phyloP scores from a whole-genome alignment of 2,888 invertebrate genomes.

The Stomorhina lunata region DNA sequence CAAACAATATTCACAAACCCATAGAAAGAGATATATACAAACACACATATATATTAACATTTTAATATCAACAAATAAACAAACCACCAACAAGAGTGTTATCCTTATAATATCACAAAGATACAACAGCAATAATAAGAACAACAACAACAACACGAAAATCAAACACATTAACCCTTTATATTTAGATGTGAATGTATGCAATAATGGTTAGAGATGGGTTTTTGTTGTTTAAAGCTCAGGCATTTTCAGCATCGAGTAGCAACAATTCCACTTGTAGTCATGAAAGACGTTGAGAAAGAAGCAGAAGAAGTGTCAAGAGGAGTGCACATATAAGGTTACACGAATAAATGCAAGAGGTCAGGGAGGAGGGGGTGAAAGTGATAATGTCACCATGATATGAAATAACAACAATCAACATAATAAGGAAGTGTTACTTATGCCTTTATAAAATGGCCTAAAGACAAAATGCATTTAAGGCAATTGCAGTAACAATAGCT shows the following conservation, averaged over 20 bases:
- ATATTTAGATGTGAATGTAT: conserved; percentile 24
- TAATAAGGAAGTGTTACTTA: conserved; percentile 63
- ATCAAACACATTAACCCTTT: conserved; percentile 56
- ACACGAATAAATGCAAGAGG: not conserved
- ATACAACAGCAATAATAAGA: conserved; percentile 34
- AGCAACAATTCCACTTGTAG: conserved; percentile 8
- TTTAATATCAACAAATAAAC: conserved; percentile 23
- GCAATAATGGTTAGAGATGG: not conserved
- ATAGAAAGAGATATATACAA: not conserved
- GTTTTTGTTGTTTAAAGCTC: not conserved
- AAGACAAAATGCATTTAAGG: conserved; percentile 57
- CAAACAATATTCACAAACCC: conserved; percentile 40
- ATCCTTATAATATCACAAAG: conserved; percentile 30
- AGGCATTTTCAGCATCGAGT: conserved; percentile 24
- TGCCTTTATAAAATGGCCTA: conserved; percentile 62
- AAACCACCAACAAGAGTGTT: conserved; percentile 26
- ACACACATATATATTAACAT: not conserved
- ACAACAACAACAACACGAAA: no score
- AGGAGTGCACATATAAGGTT: not conserved
- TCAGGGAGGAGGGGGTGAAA: not conserved
- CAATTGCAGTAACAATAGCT: conserved; percentile 58
- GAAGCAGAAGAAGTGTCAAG: not conserved
- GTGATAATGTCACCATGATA: conserved; percentile 51
- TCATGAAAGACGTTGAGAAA: not conserved
- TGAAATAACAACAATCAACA: conserved; percentile 59